Evolutionary conservation across 2,888 invertebrate species (phyloP).

Genomic region (Cantharis flavilabris): DNA sequence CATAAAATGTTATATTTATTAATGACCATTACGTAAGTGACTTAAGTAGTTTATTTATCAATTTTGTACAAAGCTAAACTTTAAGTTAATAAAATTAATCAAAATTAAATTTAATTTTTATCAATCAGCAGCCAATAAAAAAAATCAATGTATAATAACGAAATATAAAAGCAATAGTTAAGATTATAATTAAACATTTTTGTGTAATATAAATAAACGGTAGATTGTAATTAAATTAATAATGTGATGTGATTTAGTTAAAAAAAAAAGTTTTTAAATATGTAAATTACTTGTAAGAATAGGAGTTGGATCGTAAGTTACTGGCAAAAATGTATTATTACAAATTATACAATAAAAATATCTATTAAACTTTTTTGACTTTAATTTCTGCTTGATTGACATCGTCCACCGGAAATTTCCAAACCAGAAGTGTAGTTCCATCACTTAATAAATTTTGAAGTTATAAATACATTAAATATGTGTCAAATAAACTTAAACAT

Average conservation of each 20-base stretch:
- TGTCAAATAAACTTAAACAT: too few species aligned
- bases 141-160: background rate
- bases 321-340: slow-evolving; percentile 42
- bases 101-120: background rate
- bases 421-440: too few species aligned
- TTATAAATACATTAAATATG: too few species aligned
- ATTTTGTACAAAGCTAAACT: background rate
- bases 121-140: background rate
- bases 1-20: background rate
- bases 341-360: slow-evolving; percentile 40
- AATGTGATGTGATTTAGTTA: slow-evolving; percentile 52
- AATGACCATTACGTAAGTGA: background rate
- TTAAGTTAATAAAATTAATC: background rate
- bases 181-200: slow-evolving; percentile 14
- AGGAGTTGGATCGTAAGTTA: slow-evolving; percentile 11
- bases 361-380: background rate
- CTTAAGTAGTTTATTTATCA: background rate
- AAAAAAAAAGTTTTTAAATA: slow-evolving; percentile 38
- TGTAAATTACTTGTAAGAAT: slow-evolving; percentile 31
- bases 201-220: slow-evolving; percentile 23
- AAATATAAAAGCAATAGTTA: slow-evolving; percentile 24
- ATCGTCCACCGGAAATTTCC: background rate
- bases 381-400: background rate
- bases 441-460: too few species aligned
- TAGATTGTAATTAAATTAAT: slow-evolving; percentile 33